Evolutionary conservation across 2,888 invertebrate species (phyloP).

Genomic region (Orthosia incerta): DNA sequence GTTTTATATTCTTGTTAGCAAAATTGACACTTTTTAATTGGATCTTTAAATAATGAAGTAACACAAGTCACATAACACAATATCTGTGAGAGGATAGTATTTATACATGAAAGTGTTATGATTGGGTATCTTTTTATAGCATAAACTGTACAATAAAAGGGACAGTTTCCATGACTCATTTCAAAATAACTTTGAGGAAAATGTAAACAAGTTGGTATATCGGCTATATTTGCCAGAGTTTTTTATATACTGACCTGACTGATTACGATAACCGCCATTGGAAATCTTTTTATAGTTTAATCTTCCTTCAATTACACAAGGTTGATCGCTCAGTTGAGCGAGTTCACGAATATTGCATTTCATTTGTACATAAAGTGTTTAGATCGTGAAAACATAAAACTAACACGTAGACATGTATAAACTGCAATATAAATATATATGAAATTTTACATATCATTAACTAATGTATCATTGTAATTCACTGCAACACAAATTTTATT

Average conservation of each 20-base stretch:
- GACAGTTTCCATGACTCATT: slow-evolving; percentile 43
- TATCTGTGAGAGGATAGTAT: background rate
- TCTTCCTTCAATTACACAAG: slow-evolving; percentile 93
- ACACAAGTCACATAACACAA: background rate
- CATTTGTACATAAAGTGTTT: slow-evolving; percentile 86
- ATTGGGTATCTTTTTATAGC: slow-evolving; percentile 7
- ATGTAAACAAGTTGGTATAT: background rate
- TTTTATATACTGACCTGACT: slow-evolving; percentile 78
- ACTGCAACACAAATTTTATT: slow-evolving; percentile 3
- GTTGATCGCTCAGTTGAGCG: slow-evolving; percentile 91
- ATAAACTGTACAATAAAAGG: slow-evolving; percentile 3
- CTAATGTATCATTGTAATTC: background rate
- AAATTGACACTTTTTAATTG: background rate
- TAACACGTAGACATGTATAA: slow-evolving; percentile 22
- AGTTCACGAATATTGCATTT: slow-evolving; percentile 94
- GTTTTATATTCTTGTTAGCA: background rate
- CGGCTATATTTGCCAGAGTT: background rate
- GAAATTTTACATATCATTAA: slow-evolving; percentile 5
- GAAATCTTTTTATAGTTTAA: slow-evolving; percentile 93
- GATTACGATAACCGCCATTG: slow-evolving; percentile 90
- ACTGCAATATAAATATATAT: background rate
- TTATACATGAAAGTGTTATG: background rate
- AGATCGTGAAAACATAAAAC: slow-evolving; percentile 22
- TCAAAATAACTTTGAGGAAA: slow-evolving; percentile 43
- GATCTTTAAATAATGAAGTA: background rate